Evolutionary conservation across 2,888 invertebrate genomes (phyloP), one percentile per base, ranked within the genome.

Genomic region (Desoria tigrina): DNA sequence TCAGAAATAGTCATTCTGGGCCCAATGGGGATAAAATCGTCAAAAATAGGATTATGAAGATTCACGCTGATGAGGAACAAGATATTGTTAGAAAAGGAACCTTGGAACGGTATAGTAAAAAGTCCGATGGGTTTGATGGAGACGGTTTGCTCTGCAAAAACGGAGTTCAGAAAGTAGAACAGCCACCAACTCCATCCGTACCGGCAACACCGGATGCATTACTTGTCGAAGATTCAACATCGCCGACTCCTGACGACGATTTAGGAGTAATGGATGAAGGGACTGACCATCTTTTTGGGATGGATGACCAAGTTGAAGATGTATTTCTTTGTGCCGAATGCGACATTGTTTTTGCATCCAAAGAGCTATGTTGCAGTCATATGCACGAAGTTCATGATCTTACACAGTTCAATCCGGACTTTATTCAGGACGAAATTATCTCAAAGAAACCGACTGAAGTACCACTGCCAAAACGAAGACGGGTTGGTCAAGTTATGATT

Each of bases 321-420:
- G 69, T 75, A 18, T 74, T 73, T 50, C 55, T 75, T 9, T 75
- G 75, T 55, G 65, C 73, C 11, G 71, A 69, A 51, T 75, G 75
- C 63, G 67, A 71, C 58, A 69, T 75, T 39, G 68, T 73, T 0
- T 74, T 75, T 45, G 63, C 67, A 3, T 68, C 75, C 2, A 65
- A 73, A 54, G 72, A 72, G 62, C 58, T 65, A 21, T 75, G 73
- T 51, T 74, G 68, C 57, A 58, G 63, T 9, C 75, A 75, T 57
- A 74, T 75, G 75, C 60, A 56, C 23, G 54, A 63, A n/a, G 65
- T 71, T 37, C 75, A 75, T 65, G 63, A 68, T 9, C 28, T 75
- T 51, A 66, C 59, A 9, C 63, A 70, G 23, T 74, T 75, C 37
- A 71, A 64, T 61, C 56, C 70, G 16, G 69, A 72, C 21, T 68